Evolutionary conservation across 2,113 vertebrate species (phyloP).

Genomic region (Amia ocellicauda): DNA sequence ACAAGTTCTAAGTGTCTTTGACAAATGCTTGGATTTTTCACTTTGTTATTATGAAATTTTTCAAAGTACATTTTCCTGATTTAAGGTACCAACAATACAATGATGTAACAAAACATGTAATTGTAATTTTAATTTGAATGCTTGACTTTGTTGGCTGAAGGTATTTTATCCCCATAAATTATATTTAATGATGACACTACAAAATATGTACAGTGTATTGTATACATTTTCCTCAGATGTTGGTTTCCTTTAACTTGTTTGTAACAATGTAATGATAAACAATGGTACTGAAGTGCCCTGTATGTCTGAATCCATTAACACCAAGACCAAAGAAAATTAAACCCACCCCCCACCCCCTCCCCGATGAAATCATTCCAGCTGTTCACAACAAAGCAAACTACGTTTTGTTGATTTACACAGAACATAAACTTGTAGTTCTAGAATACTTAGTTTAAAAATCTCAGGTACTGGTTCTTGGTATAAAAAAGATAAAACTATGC

Average conservation of each 20-base stretch:
- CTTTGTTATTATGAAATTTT: too few relatives aligned
- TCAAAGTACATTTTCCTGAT: too few relatives aligned
- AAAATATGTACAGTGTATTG: too few relatives aligned
- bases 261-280: background rate
- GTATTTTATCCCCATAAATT: too few relatives aligned
- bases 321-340: constrained; percentile 61
- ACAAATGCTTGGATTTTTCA: too few relatives aligned
- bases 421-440: background rate
- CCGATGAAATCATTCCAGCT: background rate
- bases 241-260: background rate
- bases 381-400: background rate
- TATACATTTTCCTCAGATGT: too few relatives aligned
- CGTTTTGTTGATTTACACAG: background rate
- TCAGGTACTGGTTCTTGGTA: constrained; percentile 27
- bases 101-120: too few relatives aligned
- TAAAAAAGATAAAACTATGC: constrained; percentile 19
- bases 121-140: too few relatives aligned
- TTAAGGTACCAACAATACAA: too few relatives aligned
- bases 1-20: too few relatives aligned
- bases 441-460: constrained; percentile 26
- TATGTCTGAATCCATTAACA: constrained; percentile 28
- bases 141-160: too few relatives aligned
- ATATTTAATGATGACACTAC: too few relatives aligned
- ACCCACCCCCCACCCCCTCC: background rate
- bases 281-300: constrained; percentile 3